These are phyloP conservation scores for Fundulus diaphanus DNA, from an alignment of 2,797 vertebrate species.

Conservation along the genomic window DNA sequence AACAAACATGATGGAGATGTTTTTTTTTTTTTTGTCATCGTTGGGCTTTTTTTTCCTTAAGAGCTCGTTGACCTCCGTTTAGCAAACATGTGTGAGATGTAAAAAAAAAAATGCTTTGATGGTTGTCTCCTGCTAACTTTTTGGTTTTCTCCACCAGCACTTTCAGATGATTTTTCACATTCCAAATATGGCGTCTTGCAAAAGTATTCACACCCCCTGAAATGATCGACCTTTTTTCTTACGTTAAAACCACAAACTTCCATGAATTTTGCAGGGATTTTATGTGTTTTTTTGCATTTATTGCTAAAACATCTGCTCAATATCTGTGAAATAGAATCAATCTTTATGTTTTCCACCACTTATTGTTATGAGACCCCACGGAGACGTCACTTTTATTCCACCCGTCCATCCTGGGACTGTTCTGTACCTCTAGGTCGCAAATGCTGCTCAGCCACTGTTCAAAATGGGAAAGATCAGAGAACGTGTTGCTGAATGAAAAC, in stretches of 20 bases:
- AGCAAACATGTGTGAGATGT: background rate
- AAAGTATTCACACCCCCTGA: background rate
- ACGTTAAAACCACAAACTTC: background rate
- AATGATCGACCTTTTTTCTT: background rate
- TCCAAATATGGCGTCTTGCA: background rate
- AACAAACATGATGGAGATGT: slow-evolving; percentile 1
- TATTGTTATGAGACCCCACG: background rate
- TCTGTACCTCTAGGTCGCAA: background rate
- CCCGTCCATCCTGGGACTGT: background rate
- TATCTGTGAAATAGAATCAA: background rate
- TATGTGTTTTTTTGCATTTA: background rate
- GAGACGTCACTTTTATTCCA: background rate
- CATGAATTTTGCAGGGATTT: background rate
- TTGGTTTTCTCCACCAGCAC: background rate
- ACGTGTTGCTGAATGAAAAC: background rate
- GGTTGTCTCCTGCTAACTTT: background rate
- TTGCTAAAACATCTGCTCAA: background rate
- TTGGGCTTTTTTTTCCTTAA: background rate
- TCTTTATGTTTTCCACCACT: background rate
- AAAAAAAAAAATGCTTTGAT: background rate
- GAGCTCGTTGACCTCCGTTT: background rate
- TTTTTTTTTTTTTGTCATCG: background rate
- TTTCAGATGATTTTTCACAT: background rate
- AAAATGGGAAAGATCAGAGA: background rate
- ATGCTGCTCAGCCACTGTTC: background rate